These are phyloP conservation scores for Smithornis capensis DNA, from an alignment of 2,113 vertebrate species.

Conservation along the genomic window DNA sequence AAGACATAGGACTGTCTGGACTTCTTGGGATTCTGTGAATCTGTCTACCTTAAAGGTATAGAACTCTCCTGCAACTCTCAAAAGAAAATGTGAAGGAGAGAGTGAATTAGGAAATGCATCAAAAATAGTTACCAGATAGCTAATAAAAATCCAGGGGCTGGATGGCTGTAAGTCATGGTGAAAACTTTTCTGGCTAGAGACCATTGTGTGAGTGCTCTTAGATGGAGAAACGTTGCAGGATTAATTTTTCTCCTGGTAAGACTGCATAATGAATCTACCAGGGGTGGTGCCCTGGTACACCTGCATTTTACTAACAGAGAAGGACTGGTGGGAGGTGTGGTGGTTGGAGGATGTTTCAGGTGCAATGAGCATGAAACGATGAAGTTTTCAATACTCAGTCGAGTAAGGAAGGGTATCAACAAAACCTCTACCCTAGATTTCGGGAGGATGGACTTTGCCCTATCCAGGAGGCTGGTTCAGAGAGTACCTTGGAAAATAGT, in stretches of 20 bases:
- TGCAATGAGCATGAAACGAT: too few species aligned
- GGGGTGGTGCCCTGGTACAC: too few species aligned
- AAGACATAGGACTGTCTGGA: neutral
- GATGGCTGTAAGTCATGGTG: neutral
- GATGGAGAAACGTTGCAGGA: neutral
- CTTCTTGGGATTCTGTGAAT: neutral
- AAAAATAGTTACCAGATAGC: neutral
- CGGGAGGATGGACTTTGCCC: too few species aligned
- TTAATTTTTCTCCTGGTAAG: neutral
- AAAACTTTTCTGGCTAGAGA: neutral
- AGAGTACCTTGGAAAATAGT: too few species aligned
- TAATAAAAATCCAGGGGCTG: neutral
- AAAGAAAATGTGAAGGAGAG: neutral
- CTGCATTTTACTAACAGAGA: too few species aligned
- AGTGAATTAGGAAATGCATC: neutral
- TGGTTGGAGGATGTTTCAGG: too few species aligned
- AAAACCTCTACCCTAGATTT: too few species aligned
- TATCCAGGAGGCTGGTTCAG: too few species aligned
- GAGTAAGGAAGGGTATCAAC: too few species aligned
- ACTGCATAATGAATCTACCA: neutral
- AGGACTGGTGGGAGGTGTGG: too few species aligned
- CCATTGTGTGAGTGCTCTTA: neutral
- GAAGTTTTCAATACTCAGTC: too few species aligned
- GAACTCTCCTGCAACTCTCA: rapidly evolving
- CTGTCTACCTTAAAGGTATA: neutral